Percentiles rank a stretch among this genome's conserved stretches.
Conservation (phyloP, 2,888 invertebrate species). For the Torymus tubicola region DNA sequence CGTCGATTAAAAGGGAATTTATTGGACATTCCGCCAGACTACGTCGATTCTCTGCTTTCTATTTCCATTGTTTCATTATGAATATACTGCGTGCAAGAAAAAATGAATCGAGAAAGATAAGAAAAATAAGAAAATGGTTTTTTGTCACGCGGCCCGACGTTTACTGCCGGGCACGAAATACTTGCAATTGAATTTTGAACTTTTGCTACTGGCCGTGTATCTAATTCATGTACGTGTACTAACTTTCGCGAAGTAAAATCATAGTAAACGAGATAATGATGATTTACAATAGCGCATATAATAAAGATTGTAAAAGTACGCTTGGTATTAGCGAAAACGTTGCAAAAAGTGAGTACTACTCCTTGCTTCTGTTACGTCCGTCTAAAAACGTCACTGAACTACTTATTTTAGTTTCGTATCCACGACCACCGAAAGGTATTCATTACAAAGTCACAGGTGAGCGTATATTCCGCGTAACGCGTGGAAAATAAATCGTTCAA, state of each 20-base stretch:
- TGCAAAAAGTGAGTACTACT: background rate
- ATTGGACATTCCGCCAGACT: slow-evolving; percentile 29
- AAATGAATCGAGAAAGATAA: background rate
- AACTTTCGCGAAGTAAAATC: no score
- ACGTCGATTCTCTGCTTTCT: background rate
- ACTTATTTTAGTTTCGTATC: slow-evolving; percentile 8
- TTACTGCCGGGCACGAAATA: slow-evolving; percentile 7
- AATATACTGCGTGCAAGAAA: background rate
- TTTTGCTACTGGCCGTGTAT: background rate
- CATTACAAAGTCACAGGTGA: background rate
- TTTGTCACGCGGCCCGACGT: background rate
- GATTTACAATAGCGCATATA: background rate
- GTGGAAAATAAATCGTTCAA: no score
- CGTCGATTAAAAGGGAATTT: slow-evolving; percentile 27
- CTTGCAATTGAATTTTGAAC: slow-evolving; percentile 33
- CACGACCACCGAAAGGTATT: slow-evolving; percentile 17
- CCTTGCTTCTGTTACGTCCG: background rate
- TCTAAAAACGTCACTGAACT: background rate
- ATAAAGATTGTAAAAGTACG: background rate
- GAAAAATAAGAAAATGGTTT: background rate
- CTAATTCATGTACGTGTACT: no score
- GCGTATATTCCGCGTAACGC: background rate
- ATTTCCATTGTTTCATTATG: background rate
- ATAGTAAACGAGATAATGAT: background rate
- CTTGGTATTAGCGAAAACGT: slow-evolving; percentile 11